Base-by-base conservation (phyloP, 30 jellyfish, hydroid and myxozoan genomes). In the Catostylus mosaicus region DNA sequence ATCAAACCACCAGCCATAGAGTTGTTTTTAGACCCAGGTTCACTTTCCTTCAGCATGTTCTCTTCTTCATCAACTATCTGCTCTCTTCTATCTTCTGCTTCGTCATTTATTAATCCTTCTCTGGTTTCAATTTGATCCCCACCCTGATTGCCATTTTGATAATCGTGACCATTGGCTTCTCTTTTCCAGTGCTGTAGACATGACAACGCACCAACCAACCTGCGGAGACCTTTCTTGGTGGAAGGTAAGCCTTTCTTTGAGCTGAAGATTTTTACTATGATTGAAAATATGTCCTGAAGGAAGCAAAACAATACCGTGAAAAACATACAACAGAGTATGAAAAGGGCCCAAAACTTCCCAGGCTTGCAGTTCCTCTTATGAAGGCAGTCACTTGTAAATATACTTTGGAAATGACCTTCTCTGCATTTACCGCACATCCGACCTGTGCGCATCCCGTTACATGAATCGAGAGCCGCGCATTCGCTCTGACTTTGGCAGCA, bases 361-460 rank as follows among this genome's bases (percentile, higher is more conserved):
- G 60, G 18, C 3, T 50, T 73, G 72, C 84, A 73, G 38, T 29
- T 16, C 32, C 32, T 30, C 52, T 40, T 73, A 8, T 50, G 29
- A 22, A 73, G 35, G 29, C 84, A 73, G 35, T 32, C 30, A 30
- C 24, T 46, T 26, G 70, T 51, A 20, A 73, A 45, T 1, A 73
- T 30, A 38, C 84, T 73, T 16, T 36, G 84, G 68, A n/a, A 24
- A 30, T 73, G 47, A 3, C 72, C 84, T 0, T 48, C 22, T 20
- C 18, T 48, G 38, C 84, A 73, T 50, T 0, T 33, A 36, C 84
- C 84, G 30, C 84, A 73, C 12, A 73, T 40, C 4, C 48, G 36
- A 8, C 84, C 84, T 32, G 70, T 50, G 45, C 84, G 27, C 31
- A 43, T 73, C 4, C 84, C 43, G 60, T 30, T 73, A 19, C 84